A percentile compares a stretch with the other conserved stretches of the same genome.
phyloP scores from a whole-genome alignment of 2,113 vertebrate genomes.

The Pluvianellus socialis region DNA sequence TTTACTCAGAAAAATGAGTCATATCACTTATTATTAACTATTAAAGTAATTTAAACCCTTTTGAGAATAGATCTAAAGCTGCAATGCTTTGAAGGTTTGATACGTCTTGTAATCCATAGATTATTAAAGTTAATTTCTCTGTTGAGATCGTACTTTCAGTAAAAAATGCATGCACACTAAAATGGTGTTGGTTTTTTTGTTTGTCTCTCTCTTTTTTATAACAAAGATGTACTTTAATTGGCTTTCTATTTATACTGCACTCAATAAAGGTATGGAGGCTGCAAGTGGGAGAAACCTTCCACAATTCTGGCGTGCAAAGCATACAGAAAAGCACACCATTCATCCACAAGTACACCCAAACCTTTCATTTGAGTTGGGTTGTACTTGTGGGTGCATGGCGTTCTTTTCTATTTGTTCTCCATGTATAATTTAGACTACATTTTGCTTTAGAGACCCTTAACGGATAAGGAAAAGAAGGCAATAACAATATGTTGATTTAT shows the following conservation, averaged over 20 bases:
- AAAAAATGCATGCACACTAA: slow-evolving; percentile 49
- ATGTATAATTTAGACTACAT: slow-evolving; percentile 58
- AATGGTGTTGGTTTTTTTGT: slow-evolving; percentile 34
- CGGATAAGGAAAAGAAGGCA: slow-evolving; percentile 68
- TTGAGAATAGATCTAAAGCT: slow-evolving; percentile 72
- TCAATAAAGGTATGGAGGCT: slow-evolving; percentile 62
- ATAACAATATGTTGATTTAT: slow-evolving; percentile 73
- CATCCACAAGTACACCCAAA: slow-evolving; percentile 42
- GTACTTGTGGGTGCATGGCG: slow-evolving; percentile 43
- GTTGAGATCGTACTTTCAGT: slow-evolving; percentile 69
- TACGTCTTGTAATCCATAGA: slow-evolving; percentile 78
- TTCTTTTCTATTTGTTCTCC: slow-evolving; percentile 51
- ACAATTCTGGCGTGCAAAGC: slow-evolving; percentile 1
- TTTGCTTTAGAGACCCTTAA: slow-evolving; percentile 66
- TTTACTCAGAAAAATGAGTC: slow-evolving; percentile 60
- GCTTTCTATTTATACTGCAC: slow-evolving; percentile 60
- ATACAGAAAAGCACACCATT: slow-evolving; percentile 38
- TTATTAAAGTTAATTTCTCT: slow-evolving; percentile 80
- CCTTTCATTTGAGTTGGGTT: slow-evolving; percentile 32
- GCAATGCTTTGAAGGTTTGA: slow-evolving; percentile 72
- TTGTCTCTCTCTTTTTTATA: slow-evolving; percentile 46
- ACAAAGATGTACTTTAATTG: slow-evolving; percentile 69
- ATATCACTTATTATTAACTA: slow-evolving; percentile 73
- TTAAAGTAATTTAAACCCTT: slow-evolving; percentile 71
- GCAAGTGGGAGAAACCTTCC: slow-evolving; percentile 32